Evolutionary conservation across 2,113 vertebrate genomes (phyloP), one percentile per base, ranked within the genome.

Genomic region (Pachyramphus minor): DNA sequence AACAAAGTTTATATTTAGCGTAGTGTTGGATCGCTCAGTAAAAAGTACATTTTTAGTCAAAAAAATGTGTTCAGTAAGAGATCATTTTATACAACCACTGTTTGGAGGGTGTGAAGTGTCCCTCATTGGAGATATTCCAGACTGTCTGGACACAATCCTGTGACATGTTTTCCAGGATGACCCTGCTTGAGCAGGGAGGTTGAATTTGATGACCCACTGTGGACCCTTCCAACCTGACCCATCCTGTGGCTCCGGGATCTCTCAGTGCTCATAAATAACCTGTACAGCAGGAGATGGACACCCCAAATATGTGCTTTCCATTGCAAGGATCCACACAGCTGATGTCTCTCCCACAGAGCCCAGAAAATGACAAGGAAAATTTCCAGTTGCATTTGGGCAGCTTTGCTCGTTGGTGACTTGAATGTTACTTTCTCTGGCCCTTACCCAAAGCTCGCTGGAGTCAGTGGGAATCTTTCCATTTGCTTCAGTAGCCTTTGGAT

Each of bases 401-500:
- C 69, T 94, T 85, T 73, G 45, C 63, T 66, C 33, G 86, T 47
- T 14, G 28, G 18, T 77, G 33, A 68, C 68, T 69, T n/a, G 52
- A 78, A 56, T 44, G 45, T 23, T 87, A 11, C 87, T 79, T 72
- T 30, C 41, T 4, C 44, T 85, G 94, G 89, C 93, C 30, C 31
- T 30, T 35, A 69, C 75, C 93, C 96, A 96, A 71, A 85, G 53
- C 62, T 85, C 63, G 9, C 6, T 80, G 74, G 59, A 91, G 41
- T 53, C 84, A 91, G 37, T 39, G 49, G 74, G 81, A 87, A 93
- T 72, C 50, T 37, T 87, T 93, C 84, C 82, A 84, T 71, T 93
- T 85, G 31, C 75, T 95, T 95, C 78, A 67, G 71, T 12, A 60
- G 59, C 78, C 59, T 63, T 69, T 96, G 95, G 93, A 94, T 55